Evolutionary conservation across 2,113 vertebrate species (phyloP).

Genomic region (Sinocyclocheilus anshuiensis): DNA sequence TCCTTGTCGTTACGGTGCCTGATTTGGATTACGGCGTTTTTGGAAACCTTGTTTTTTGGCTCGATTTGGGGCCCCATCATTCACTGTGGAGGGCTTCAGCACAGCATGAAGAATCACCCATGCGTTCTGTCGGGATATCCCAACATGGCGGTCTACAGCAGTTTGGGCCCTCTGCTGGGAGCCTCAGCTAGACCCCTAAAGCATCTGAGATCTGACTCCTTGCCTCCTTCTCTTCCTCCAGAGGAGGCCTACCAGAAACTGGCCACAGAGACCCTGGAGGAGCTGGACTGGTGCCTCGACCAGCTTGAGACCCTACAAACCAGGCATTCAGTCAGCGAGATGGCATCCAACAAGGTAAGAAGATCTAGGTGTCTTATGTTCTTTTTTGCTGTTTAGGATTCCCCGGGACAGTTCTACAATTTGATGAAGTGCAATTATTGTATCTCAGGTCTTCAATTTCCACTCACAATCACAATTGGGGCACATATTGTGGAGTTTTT

Average conservation of each 20-base stretch:
- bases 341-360: constrained; percentile 98
- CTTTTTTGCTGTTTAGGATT: constrained; percentile 19
- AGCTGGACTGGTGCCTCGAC: constrained; percentile 98
- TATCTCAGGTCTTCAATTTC: neutral
- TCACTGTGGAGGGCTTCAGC: constrained; percentile 67
- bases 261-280: constrained; percentile 98
- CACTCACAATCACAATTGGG: neutral
- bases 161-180: constrained; percentile 81
- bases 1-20: constrained; percentile 36
- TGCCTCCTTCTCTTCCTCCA: constrained; percentile 91
- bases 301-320: constrained; percentile 98
- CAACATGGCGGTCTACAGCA: constrained; percentile 85
- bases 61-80: constrained; percentile 58
- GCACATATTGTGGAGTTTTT: neutral
- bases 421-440: neutral
- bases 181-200: constrained; percentile 80
- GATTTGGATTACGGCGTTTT: constrained; percentile 31
- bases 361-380: constrained; percentile 32
- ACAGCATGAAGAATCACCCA: constrained; percentile 89
- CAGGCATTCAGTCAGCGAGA: constrained; percentile 96
- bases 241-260: constrained; percentile 99
- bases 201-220: constrained; percentile 84
- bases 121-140: constrained; percentile 83
- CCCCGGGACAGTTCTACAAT: neutral
- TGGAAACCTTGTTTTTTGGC: constrained; percentile 42